Evolutionary conservation across 2,113 vertebrate species (phyloP).

Genomic region (Taxidea taxus): DNA sequence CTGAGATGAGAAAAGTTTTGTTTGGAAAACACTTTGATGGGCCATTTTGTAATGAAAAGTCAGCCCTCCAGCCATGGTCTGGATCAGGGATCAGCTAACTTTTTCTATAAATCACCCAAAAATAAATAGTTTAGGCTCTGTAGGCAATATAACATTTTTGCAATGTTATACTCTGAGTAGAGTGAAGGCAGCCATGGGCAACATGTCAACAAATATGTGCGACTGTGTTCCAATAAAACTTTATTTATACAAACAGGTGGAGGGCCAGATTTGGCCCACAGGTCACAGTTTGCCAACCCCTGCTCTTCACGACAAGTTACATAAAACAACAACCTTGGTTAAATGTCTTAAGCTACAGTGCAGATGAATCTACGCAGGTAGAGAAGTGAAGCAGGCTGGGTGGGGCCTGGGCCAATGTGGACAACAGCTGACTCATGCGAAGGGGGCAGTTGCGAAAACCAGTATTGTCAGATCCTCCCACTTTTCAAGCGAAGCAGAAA

Average conservation of each 20-base stretch:
- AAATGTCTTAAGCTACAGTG: not conserved
- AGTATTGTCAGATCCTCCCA: not conserved
- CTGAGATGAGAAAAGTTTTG: not conserved
- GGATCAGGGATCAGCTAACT: not conserved
- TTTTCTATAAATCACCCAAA: not conserved
- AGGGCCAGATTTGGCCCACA: not conserved
- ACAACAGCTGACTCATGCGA: conserved; percentile 1
- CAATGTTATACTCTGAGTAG: not conserved
- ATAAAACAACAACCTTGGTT: not conserved
- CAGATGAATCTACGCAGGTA: too few relatives aligned
- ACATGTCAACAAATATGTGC: not conserved
- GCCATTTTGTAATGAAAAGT: not conserved
- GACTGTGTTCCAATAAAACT: not conserved
- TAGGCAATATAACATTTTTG: not conserved
- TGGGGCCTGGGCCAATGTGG: not conserved
- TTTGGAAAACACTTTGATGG: not conserved
- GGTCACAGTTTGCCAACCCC: not conserved
- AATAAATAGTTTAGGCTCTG: not conserved
- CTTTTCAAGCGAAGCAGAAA: not conserved
- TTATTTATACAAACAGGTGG: not conserved
- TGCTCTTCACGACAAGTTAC: not conserved
- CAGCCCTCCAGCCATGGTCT: not conserved
- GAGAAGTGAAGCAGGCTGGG: not conserved
- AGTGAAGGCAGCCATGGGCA: not conserved
- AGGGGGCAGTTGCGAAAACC: not conserved